Base-by-base conservation (phyloP, 2,888 invertebrate genomes). In the Polymixis flavicincta region DNA sequence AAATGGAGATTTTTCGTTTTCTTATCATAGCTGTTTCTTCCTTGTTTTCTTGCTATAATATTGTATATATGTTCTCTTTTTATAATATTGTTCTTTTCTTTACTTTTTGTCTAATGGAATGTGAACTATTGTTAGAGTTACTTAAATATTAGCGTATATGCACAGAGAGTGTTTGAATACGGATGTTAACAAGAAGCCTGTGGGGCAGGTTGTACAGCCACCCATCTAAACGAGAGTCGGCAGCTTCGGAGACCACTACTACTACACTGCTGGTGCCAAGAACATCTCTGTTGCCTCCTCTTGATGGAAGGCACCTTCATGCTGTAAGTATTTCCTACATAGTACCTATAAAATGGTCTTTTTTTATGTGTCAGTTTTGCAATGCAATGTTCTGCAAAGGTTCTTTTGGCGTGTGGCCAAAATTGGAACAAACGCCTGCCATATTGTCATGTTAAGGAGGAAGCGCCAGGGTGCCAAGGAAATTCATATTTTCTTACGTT, bases 211-310 rank as follows among this genome's bases (percentile, higher is more conserved):
- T 98, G 91, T 98, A 97, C 97, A 97, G 97, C 92, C 98, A 98
- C 89, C 97, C 98, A 72, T 97, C 97, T 87, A 98, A 98, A 94
- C 96, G 98, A 79, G 98, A 98, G 93, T 98, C 98, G 8, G 97
- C 98, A 81, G 97, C 98, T 25, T 98, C 98, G 73, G 98, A 98
- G 93, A 97, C 98, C 73, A 98, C 98, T 57, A 98, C 98, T 75
- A 98, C 98, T 22, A 98, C 98, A 9, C 96, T 98, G 85, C 97
- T 98, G 85, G 95, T 96, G 74, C 96, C 95, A 22, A 88, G 96
- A 74, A 94, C 93, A 55, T 96, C 96, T 9, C 93, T 96, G 22
- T 95, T 94, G 8, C 95, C 96, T 17, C 94, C 94, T 71, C 90
- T 92, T 71, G 96, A 96, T 78, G 92, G 92, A 66, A 91, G 93